Conservation (phyloP, 2,797 vertebrate species). For the Yasuhikotakia modesta region DNA sequence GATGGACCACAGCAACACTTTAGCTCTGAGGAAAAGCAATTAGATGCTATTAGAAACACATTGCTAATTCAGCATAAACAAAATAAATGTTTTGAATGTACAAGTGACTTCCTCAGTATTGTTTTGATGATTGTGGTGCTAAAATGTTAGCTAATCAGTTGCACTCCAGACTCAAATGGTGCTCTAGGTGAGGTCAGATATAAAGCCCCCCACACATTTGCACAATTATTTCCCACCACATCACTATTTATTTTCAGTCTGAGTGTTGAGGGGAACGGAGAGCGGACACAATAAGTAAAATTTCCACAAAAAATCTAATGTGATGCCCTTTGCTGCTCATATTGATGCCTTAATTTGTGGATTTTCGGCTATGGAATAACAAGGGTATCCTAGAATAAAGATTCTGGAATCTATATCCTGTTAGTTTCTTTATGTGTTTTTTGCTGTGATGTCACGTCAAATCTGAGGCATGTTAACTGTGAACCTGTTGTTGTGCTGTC, state of each 20-base stretch:
- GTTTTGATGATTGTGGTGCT: neutral
- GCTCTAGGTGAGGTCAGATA: no score
- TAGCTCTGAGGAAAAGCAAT: neutral
- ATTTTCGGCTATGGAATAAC: neutral
- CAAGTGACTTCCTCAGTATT: neutral
- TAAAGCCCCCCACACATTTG: neutral
- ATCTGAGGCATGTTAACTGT: constrained; percentile 21
- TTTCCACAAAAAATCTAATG: neutral
- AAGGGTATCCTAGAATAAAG: neutral
- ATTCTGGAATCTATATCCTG: constrained; percentile 19
- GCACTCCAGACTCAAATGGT: neutral
- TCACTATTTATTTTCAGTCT: neutral
- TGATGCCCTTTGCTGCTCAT: neutral
- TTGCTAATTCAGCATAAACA: neutral
- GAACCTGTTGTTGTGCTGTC: constrained; percentile 60
- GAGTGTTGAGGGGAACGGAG: neutral
- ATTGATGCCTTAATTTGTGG: neutral
- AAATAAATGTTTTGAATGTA: neutral
- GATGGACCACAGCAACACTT: constrained; percentile 5
- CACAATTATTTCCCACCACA: neutral
- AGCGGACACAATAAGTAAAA: neutral
- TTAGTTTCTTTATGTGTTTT: constrained; percentile 22
- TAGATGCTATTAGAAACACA: constrained; percentile 9
- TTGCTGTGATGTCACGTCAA: constrained; percentile 37
- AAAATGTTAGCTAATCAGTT: neutral